Evolutionary conservation across 2,113 vertebrate genomes (phyloP), one percentile per base, ranked within the genome.

Genomic region (Rhabdomys dilectus): DNA sequence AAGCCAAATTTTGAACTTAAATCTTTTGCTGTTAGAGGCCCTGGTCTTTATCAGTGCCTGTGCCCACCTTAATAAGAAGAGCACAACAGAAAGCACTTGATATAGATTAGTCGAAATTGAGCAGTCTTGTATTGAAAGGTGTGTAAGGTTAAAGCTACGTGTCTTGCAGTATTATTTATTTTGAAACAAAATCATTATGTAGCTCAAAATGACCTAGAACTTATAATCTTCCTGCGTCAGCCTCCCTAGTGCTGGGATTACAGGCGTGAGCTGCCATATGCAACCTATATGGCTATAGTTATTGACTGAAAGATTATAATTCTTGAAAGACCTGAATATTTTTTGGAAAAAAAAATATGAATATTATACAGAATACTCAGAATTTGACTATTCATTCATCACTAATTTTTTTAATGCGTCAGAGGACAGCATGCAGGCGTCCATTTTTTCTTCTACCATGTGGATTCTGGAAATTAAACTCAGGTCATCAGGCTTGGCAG

Each of bases 331-430:
- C 22, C 88, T 64, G 64, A 80, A 24, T 89, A 45, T 86, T 91
- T 92, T 84, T 91, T 78, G 34, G 68, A 88, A 39, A 92, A 94
- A 64, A 70, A 73, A 36, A 48, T 95, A 45, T 91, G 80, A 81
- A 21, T 90, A 34, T 72, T 90, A 48, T 36, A 76, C 17, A 94
- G 68, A 92, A 68, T 73, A 77, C 53, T 39, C 45, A 88, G 68
- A 92, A 7, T 80, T 62, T 66, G 62, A 29, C 29, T n/a, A 39
- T 31, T 90, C 95, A 42, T 82, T 94, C 12, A 72, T 70, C 51
- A 91, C 31, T 22, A n/a, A n/a, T 15, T 73, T 77, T 93, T 88
- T 60, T 5, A 66, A 34, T 86, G 9, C 31, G 9, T 16, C 22
- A 62, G 16, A 64, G 58, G 15, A 64, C 60, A 48, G 39, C 58